phyloP scores from a whole-genome alignment of 1,140 invertebrate genomes.

The Hyles euphorbiae region DNA sequence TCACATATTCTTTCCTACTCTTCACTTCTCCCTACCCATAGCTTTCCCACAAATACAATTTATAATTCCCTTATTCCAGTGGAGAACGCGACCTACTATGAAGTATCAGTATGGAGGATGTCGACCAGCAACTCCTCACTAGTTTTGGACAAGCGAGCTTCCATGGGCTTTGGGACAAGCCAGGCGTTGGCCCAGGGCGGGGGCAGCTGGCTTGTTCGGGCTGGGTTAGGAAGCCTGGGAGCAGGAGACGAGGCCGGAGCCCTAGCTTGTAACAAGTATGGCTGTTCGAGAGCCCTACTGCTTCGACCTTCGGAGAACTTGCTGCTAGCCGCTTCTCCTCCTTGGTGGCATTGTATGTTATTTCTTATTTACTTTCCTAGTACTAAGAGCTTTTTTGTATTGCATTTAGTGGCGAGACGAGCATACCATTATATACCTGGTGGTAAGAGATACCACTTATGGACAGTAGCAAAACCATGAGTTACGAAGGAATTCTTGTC shows the following conservation, averaged over 20 bases:
- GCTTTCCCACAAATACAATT: background rate
- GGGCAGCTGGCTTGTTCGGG: constrained; percentile 47
- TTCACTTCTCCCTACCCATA: no score
- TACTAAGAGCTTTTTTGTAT: background rate
- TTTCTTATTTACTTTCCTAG: background rate
- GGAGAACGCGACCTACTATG: constrained; percentile 67
- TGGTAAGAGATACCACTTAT: no score
- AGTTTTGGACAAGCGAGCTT: constrained; percentile 42
- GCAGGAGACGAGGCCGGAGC: constrained; percentile 56
- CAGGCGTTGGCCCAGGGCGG: constrained; percentile 43
- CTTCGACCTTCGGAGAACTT: constrained; percentile 55
- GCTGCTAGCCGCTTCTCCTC: constrained; percentile 42
- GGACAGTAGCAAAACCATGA: no score
- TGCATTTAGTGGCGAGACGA: no score
- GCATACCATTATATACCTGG: no score
- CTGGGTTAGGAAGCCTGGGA: constrained; percentile 38
- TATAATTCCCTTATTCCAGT: constrained; percentile 32
- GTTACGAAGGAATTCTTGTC: no score
- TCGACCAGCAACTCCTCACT: constrained; percentile 57
- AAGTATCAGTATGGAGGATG: constrained; percentile 63
- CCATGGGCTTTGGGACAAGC: constrained; percentile 54
- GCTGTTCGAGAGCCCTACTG: constrained; percentile 49
- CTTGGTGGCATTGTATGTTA: constrained; percentile 67
- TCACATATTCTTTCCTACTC: no score
- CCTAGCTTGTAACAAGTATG: constrained; percentile 59